Conservation (phyloP, 2,113 vertebrate species). For the Coracopsis vasa region DNA sequence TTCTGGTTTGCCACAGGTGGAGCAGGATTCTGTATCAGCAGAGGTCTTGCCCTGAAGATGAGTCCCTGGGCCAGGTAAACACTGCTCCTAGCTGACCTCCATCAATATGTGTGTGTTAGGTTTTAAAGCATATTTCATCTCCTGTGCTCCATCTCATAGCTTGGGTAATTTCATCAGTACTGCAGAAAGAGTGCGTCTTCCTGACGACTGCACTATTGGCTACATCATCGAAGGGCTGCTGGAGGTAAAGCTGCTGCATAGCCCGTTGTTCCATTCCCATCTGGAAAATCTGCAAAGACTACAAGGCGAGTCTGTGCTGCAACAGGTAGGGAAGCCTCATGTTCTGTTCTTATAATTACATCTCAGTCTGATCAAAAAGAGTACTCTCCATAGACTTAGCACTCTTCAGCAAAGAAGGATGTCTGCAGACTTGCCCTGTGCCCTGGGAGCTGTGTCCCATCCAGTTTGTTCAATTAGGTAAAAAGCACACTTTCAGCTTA, state of each 20-base stretch:
- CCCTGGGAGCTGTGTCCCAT: not conserved
- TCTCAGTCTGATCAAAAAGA: not conserved
- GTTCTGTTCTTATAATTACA: not conserved
- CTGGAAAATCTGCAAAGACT: conserved; percentile 91
- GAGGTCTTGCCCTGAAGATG: conserved; percentile 97
- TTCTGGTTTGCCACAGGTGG: conserved; percentile 99
- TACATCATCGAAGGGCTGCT: conserved; percentile 95
- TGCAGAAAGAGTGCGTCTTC: conserved; percentile 92
- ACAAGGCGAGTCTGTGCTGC: conserved; percentile 73
- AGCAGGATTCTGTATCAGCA: conserved; percentile 96
- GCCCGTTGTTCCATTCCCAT: conserved; percentile 91
- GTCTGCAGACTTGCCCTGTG: not conserved
- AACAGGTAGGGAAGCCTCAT: conserved; percentile 78
- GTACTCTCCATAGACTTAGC: not conserved
- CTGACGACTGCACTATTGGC: conserved; percentile 94
- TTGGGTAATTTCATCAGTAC: conserved; percentile 97
- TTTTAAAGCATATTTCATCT: not conserved
- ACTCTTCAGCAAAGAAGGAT: not conserved
- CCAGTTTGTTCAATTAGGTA: not conserved
- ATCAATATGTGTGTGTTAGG: not conserved
- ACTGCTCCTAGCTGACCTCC: not conserved
- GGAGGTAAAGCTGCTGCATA: conserved; percentile 86
- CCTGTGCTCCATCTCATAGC: conserved; percentile 61
- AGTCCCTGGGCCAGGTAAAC: conserved; percentile 96
- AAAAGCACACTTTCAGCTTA: not conserved